Evolutionary conservation across 2,797 vertebrate species (phyloP).

Genomic region (Coendou prehensilis): DNA sequence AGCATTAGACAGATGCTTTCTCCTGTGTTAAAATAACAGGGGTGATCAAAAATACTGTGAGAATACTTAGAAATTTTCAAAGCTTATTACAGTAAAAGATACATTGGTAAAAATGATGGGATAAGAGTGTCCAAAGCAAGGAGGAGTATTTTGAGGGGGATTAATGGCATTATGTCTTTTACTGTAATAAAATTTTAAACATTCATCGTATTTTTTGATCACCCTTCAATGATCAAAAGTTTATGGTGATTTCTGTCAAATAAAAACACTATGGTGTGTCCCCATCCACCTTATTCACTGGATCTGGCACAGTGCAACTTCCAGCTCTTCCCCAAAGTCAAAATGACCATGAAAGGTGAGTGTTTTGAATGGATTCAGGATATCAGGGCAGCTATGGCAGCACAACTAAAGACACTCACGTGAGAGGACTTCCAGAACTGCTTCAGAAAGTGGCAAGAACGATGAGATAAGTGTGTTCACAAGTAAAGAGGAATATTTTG

Average conservation of each 20-base stretch:
- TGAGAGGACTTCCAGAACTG: neutral
- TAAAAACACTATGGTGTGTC: neutral
- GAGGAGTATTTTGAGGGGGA: neutral
- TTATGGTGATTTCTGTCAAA: neutral
- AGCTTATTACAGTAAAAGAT: neutral
- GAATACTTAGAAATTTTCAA: neutral
- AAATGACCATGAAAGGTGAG: neutral
- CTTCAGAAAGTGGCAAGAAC: neutral
- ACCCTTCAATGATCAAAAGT: neutral
- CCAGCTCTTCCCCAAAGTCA: neutral
- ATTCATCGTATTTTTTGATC: neutral
- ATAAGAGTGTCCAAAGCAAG: neutral
- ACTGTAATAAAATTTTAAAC: neutral
- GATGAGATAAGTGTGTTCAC: neutral
- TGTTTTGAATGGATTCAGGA: neutral
- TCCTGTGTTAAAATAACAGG: neutral
- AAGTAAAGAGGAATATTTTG: neutral
- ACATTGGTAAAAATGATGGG: neutral
- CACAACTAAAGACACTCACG: neutral
- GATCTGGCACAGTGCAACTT: neutral
- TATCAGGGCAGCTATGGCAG: neutral
- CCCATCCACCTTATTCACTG: neutral
- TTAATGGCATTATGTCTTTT: neutral
- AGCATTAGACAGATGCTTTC: neutral
- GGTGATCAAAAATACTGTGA: neutral